Percentiles rank a stretch among this genome's conserved stretches.
These are phyloP conservation scores for Samia ricini DNA, from an alignment of 1,140 invertebrate genomes.

Conservation along the genomic window DNA sequence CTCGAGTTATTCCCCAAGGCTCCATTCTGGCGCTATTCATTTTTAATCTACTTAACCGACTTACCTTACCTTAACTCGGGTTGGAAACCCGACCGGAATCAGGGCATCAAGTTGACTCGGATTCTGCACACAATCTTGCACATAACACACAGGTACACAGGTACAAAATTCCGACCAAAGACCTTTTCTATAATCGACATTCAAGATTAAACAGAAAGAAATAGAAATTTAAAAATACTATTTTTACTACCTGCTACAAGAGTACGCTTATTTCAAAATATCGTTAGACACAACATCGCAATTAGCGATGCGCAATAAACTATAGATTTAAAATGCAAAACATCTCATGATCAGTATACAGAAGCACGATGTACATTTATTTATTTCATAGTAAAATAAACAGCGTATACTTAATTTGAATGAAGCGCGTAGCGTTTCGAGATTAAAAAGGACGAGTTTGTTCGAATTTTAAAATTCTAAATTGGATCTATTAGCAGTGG, in stretches of 20 bases:
- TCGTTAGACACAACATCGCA: not conserved
- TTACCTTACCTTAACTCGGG: too few species aligned
- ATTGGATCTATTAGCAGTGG: not conserved
- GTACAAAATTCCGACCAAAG: too few species aligned
- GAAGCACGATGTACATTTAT: not conserved
- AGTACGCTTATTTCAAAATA: not conserved
- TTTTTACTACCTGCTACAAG: not conserved
- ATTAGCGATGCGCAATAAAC: not conserved
- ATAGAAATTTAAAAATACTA: not conserved
- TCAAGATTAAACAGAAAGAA: too few species aligned
- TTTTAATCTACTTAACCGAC: too few species aligned
- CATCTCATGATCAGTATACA: not conserved
- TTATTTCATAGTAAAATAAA: conserved; percentile 2
- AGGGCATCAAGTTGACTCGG: too few species aligned
- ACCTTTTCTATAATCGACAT: too few species aligned
- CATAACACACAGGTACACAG: too few species aligned
- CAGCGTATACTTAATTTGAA: not conserved
- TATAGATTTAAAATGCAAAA: not conserved
- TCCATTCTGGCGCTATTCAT: too few species aligned
- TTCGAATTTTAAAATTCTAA: not conserved
- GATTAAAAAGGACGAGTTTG: not conserved
- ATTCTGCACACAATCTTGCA: too few species aligned
- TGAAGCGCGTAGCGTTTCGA: not conserved
- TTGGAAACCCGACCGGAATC: too few species aligned
- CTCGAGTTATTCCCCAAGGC: too few species aligned